Conservation (phyloP, 2,113 vertebrate species). For the Pollimyrus isidori region DNA sequence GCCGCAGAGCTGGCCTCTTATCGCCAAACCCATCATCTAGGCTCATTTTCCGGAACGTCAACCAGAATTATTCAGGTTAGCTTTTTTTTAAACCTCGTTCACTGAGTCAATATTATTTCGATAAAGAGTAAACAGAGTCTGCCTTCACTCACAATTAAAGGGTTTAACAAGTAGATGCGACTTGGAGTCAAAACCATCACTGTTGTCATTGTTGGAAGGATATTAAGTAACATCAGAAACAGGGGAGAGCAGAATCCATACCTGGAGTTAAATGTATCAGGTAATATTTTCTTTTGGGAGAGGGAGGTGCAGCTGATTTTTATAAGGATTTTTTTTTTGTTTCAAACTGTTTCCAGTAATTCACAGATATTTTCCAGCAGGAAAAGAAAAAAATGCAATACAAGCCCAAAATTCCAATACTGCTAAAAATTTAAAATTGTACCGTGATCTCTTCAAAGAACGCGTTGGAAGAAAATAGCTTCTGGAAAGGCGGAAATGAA, state of each 20-base stretch:
- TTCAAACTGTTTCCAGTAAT: background rate
- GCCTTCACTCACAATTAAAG: background rate
- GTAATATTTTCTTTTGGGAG: background rate
- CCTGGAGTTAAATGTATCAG: background rate
- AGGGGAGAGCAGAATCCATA: background rate
- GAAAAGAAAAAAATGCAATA: background rate
- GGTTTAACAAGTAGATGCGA: background rate
- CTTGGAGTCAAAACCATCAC: background rate
- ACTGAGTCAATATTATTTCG: slow-evolving; percentile 9
- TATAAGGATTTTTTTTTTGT: background rate
- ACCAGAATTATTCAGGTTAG: slow-evolving; percentile 8
- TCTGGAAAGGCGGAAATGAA: background rate
- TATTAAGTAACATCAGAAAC: background rate
- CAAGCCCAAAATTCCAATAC: background rate
- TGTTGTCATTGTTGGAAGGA: background rate
- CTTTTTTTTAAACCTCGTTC: background rate
- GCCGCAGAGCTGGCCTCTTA: background rate
- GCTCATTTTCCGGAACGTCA: slow-evolving; percentile 4
- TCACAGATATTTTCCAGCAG: background rate
- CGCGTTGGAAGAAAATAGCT: background rate
- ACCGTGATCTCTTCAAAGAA: background rate
- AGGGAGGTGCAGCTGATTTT: background rate
- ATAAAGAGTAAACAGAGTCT: background rate
- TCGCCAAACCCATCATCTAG: background rate
- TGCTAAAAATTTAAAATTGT: background rate